Evolutionary conservation across 2,888 invertebrate genomes (phyloP).

Genomic region (Drosophila neutralis): DNA sequence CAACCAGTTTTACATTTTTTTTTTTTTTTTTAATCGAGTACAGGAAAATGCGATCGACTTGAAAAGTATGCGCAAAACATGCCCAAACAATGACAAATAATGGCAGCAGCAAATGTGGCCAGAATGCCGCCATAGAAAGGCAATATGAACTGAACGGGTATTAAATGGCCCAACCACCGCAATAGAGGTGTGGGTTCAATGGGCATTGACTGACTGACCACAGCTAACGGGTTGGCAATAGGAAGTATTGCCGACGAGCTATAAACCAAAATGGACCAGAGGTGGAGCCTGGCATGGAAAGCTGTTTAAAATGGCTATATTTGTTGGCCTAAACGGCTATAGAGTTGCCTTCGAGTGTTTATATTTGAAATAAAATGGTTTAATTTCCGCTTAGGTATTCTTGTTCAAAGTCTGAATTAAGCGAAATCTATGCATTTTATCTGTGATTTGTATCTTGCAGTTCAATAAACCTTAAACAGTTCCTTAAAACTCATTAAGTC

Average conservation of each 20-base stretch:
- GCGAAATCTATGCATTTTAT: not conserved
- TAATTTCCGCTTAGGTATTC: not conserved
- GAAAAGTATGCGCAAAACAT: constrained; percentile 55
- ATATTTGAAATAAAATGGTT: not conserved
- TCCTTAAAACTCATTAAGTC: constrained; percentile 43
- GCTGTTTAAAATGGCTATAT: not conserved
- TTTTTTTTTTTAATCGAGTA: constrained; percentile 31
- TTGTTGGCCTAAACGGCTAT: not conserved
- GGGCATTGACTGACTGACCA: constrained; percentile 36
- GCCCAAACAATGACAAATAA: constrained; percentile 47
- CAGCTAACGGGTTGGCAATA: constrained; percentile 16
- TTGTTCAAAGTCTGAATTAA: not conserved
- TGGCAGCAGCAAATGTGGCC: constrained; percentile 45
- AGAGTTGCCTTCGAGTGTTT: not conserved
- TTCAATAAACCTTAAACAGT: constrained; percentile 40
- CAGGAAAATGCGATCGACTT: constrained; percentile 61
- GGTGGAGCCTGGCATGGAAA: not conserved
- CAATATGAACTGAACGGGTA: constrained; percentile 17
- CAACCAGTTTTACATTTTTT: constrained; percentile 23
- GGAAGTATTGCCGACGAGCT: constrained; percentile 1
- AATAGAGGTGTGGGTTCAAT: constrained; percentile 51
- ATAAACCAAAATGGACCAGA: not conserved
- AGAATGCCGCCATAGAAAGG: constrained; percentile 49
- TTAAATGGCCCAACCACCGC: not conserved
- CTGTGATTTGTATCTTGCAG: constrained; percentile 5